Conservation (phyloP, 2,888 invertebrate species). For the Drosophila pseudotalamancana region DNA sequence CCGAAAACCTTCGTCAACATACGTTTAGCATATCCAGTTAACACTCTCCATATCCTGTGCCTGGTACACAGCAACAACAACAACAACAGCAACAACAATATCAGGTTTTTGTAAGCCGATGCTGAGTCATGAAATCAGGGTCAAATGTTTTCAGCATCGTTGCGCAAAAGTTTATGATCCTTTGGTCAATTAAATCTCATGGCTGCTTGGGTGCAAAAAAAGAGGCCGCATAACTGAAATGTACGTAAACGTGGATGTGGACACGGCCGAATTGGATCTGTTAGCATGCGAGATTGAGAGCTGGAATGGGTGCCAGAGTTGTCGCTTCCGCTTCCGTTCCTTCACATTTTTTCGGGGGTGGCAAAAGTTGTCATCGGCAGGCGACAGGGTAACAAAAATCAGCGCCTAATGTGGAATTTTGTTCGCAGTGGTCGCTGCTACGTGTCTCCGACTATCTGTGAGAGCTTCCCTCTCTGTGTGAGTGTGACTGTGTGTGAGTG, state of each 20-base stretch:
- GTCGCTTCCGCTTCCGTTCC: slow-evolving; percentile 27
- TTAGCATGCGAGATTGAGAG: slow-evolving; percentile 20
- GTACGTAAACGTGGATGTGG: slow-evolving; percentile 36
- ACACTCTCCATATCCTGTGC: slow-evolving; percentile 27
- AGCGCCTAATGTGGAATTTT: slow-evolving; percentile 62
- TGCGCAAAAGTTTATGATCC: slow-evolving; percentile 82
- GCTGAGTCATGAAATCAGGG: slow-evolving; percentile 83
- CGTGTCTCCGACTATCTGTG: slow-evolving; percentile 31
- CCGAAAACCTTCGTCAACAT: slow-evolving; percentile 10
- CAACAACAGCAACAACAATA: not conserved
- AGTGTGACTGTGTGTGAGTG: slow-evolving; percentile 13
- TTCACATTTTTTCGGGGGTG: slow-evolving; percentile 52
- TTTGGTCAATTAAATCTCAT: slow-evolving; percentile 84
- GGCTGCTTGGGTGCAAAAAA: slow-evolving; percentile 39
- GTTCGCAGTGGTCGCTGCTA: slow-evolving; percentile 33
- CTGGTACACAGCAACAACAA: too few species aligned
- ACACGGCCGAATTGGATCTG: slow-evolving; percentile 38
- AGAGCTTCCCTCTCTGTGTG: slow-evolving; percentile 4
- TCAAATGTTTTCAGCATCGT: slow-evolving; percentile 82
- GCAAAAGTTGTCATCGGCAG: slow-evolving; percentile 66
- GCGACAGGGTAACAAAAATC: slow-evolving; percentile 57
- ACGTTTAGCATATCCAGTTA: slow-evolving; percentile 23
- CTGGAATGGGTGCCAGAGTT: slow-evolving; percentile 7
- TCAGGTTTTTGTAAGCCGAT: slow-evolving; percentile 37
- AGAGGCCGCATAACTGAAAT: slow-evolving; percentile 22